A percentile compares a stretch with the other conserved stretches of the same genome.
These are phyloP conservation scores for Cynopterus sphinx DNA, from an alignment of 2,797 vertebrate species.

Conservation along the genomic window DNA sequence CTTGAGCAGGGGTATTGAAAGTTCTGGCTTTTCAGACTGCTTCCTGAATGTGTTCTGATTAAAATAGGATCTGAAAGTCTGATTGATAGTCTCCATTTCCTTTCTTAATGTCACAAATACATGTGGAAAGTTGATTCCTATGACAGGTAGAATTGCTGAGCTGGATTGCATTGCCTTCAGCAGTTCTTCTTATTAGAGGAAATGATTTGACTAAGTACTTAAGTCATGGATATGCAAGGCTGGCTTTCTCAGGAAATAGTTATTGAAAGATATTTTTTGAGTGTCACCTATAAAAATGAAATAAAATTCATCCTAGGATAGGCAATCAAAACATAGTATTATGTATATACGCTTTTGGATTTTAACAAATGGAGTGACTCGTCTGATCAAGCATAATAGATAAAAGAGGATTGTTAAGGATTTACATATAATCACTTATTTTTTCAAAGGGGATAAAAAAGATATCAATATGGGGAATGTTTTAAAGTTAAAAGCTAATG, in stretches of 20 bases:
- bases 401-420: not conserved
- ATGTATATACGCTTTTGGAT: not conserved
- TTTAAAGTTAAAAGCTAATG: slow-evolving; percentile 37
- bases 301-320: slow-evolving; percentile 11
- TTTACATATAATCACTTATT: not conserved
- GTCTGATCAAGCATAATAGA: not conserved
- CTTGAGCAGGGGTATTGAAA: slow-evolving; percentile 63
- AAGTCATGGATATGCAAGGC: slow-evolving; percentile 60
- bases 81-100: slow-evolving; percentile 80
- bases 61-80: slow-evolving; percentile 78
- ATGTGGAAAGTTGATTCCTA: slow-evolving; percentile 71
- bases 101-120: slow-evolving; percentile 80
- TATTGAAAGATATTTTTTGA: slow-evolving; percentile 67
- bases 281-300: slow-evolving; percentile 60
- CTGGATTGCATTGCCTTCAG: slow-evolving; percentile 55
- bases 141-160: slow-evolving; percentile 65
- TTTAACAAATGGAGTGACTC: not conserved
- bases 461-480: not conserved
- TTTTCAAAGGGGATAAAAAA: not conserved
- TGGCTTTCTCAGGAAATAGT: slow-evolving; percentile 21
- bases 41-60: slow-evolving; percentile 75
- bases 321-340: not conserved
- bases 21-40: slow-evolving; percentile 75
- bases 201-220: slow-evolving; percentile 72
- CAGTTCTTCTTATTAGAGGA: slow-evolving; percentile 70